phyloP scores from a whole-genome alignment of 2,888 invertebrate genomes.

The Cantharis flavilabris region DNA sequence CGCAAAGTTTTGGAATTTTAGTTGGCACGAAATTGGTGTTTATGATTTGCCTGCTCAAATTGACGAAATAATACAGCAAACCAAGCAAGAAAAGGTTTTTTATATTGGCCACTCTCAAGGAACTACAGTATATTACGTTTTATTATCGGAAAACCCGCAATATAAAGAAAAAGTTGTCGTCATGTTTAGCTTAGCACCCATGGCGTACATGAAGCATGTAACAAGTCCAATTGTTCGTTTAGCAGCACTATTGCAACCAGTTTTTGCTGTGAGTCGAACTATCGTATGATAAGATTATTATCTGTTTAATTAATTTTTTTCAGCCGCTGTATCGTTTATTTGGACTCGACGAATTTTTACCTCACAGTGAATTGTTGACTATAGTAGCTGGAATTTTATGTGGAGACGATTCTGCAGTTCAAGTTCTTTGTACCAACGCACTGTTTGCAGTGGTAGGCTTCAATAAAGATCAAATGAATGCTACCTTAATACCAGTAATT shows the following conservation, averaged over 20 bases:
- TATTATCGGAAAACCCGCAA: constrained; percentile 13
- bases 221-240: not conserved
- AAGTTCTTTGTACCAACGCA: constrained; percentile 43
- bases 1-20: constrained; percentile 48
- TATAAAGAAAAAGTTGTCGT: constrained; percentile 22
- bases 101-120: constrained; percentile 31
- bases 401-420: constrained; percentile 41
- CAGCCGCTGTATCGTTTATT: not conserved
- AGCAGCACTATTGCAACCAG: not conserved
- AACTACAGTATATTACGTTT: constrained; percentile 8
- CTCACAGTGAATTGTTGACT: constrained; percentile 59
- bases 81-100: constrained; percentile 12
- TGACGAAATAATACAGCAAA: constrained; percentile 61
- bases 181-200: constrained; percentile 75
- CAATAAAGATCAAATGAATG: constrained; percentile 45
- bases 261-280: not conserved
- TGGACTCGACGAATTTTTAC: constrained; percentile 65
- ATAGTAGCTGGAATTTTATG: constrained; percentile 58
- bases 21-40: constrained; percentile 80
- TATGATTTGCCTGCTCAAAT: constrained; percentile 79
- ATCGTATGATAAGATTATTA: not conserved
- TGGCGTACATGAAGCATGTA: constrained; percentile 58
- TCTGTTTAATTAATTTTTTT: no score
- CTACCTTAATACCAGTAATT: constrained; percentile 38
- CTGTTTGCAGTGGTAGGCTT: constrained; percentile 48